phyloP scores from a whole-genome alignment of 92 coral and sea anemone genomes.

The Siderastrea siderea region DNA sequence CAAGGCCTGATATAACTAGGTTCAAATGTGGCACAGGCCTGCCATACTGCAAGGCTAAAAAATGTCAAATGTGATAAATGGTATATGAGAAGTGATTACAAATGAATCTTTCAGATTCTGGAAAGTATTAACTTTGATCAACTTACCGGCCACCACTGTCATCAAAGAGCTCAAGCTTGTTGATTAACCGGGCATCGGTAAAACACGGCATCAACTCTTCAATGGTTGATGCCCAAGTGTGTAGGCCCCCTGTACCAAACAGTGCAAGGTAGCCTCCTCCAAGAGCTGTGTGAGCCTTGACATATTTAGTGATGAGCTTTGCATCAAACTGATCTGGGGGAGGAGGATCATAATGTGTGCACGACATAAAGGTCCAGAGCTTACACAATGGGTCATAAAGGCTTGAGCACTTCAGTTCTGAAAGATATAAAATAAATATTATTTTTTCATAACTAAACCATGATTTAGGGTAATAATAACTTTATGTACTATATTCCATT shows the following conservation, averaged over 20 bases:
- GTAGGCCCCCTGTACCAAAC: constrained; percentile 96
- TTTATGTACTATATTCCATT: no score
- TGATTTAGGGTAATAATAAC: no score
- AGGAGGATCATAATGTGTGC: constrained; percentile 95
- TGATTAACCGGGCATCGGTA: constrained; percentile 77
- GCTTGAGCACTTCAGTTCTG: constrained; percentile 83
- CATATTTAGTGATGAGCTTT: constrained; percentile 74
- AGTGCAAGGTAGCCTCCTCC: constrained; percentile 96
- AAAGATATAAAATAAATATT: background rate
- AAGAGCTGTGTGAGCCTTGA: constrained; percentile 96
- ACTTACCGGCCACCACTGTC: constrained; percentile 91
- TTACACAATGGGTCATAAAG: constrained; percentile 88
- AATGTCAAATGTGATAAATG: no score
- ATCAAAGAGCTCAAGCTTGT: constrained; percentile 90
- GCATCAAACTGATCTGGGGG: constrained; percentile 75
- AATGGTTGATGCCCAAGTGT: constrained; percentile 91
- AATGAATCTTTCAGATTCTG: background rate
- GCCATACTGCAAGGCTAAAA: no score
- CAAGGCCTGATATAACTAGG: no score
- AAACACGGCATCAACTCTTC: constrained; percentile 86
- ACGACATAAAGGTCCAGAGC: constrained; percentile 96
- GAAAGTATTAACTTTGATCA: background rate
- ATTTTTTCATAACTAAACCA: no score
- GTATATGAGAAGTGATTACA: no score
- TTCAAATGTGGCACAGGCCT: no score